These are phyloP conservation scores for Drosophila elegans DNA, from an alignment of 1,140 invertebrate genomes.

Conservation along the genomic window DNA sequence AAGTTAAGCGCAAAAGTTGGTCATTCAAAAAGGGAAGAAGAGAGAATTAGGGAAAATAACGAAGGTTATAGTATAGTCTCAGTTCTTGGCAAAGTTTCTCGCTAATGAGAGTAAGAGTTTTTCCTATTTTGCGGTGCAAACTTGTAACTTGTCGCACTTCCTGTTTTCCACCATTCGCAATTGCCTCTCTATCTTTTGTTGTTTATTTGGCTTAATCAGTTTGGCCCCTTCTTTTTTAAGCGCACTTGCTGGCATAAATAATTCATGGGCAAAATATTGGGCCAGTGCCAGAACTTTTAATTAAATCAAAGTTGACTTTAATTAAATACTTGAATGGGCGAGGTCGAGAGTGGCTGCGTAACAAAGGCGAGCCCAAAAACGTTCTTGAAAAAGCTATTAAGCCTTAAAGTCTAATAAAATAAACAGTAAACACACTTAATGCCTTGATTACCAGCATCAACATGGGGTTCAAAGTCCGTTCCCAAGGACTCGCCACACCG, in stretches of 20 bases:
- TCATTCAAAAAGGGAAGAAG: conserved; percentile 49
- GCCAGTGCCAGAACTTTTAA: conserved; percentile 63
- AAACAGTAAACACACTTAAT: conserved; percentile 83
- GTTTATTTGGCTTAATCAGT: conserved; percentile 48
- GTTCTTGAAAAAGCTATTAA: conserved; percentile 67
- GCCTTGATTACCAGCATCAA: conserved; percentile 79
- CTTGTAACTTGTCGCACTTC: conserved; percentile 57
- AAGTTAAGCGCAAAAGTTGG: conserved; percentile 78
- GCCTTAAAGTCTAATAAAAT: conserved; percentile 83
- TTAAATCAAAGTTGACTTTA: conserved; percentile 79
- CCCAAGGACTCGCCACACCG: conserved; percentile 23
- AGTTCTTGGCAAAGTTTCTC: conserved; percentile 51
- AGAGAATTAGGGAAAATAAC: conserved; percentile 28
- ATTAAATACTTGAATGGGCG: conserved; percentile 66
- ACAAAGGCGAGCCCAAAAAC: conserved; percentile 42
- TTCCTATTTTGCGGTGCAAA: conserved; percentile 55
- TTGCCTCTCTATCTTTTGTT: conserved; percentile 27
- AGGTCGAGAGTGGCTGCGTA: conserved; percentile 4
- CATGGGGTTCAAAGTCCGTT: conserved; percentile 49
- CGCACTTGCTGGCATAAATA: conserved; percentile 63
- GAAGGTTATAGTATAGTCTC: conserved; percentile 55
- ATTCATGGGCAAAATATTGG: conserved; percentile 60
- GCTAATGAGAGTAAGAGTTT: conserved; percentile 80
- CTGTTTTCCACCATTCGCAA: conserved; percentile 35
- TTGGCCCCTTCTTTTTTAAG: conserved; percentile 25